Percentiles rank a stretch among this genome's conserved stretches.
Conservation (phyloP, 2,113 vertebrate species). For the Tylochromis polylepis region DNA sequence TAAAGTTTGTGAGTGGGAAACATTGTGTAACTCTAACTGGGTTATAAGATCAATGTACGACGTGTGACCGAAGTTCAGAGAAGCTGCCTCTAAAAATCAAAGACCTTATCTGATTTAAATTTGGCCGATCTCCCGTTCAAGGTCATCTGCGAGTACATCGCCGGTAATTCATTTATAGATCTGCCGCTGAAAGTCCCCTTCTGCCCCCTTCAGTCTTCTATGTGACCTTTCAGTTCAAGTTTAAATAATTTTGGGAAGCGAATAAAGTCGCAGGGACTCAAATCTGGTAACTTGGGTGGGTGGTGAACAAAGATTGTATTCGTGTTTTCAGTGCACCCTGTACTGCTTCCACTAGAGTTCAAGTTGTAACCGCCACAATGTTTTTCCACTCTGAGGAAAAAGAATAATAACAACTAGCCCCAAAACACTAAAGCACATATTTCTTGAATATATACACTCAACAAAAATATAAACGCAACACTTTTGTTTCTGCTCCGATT, state of each 20-base stretch:
- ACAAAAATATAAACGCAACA: too few relatives aligned
- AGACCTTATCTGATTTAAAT: background rate
- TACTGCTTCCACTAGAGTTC: background rate
- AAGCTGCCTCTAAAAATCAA: background rate
- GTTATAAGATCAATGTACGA: background rate
- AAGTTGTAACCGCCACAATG: too few relatives aligned
- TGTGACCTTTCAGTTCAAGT: background rate
- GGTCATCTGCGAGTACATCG: background rate
- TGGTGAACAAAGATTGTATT: background rate
- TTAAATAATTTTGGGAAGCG: background rate
- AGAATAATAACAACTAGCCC: background rate
- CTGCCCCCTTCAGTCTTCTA: background rate
- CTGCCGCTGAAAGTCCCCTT: background rate
- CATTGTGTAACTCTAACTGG: background rate
- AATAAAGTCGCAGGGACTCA: background rate
- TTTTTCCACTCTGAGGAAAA: background rate
- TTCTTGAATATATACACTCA: background rate
- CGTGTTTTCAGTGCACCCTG: background rate
- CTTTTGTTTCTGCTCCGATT: too few relatives aligned
- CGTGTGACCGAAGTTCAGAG: background rate
- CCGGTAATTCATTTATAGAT: background rate
- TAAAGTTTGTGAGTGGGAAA: background rate
- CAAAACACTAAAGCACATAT: background rate
- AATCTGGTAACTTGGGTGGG: background rate
- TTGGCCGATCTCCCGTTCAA: background rate